These are phyloP conservation scores for Zosterops lateralis DNA, from an alignment of 2,113 vertebrate species.

Conservation along the genomic window DNA sequence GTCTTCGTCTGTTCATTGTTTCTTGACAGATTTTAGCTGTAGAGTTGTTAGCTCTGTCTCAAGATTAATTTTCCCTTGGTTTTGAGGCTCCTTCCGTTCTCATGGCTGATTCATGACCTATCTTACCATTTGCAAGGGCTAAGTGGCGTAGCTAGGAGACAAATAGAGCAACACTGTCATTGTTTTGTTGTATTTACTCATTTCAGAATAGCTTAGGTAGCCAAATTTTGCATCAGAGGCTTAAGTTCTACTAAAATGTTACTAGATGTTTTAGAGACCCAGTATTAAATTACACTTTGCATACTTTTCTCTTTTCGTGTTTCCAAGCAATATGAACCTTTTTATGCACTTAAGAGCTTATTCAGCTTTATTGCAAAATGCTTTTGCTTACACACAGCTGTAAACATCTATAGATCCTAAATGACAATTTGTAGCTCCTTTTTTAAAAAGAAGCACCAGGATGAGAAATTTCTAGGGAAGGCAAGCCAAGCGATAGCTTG, in stretches of 20 bases:
- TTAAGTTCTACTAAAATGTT: neutral
- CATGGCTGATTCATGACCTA: conserved; percentile 5
- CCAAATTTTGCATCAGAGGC: conserved; percentile 11
- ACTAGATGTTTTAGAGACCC: neutral
- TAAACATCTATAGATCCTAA: neutral
- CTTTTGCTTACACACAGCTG: neutral
- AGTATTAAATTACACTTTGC: neutral
- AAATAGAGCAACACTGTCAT: conserved; percentile 10
- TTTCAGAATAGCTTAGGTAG: neutral
- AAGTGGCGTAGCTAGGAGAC: conserved; percentile 39
- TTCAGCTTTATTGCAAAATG: neutral
- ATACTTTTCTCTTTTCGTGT: neutral
- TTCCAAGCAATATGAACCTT: neutral
- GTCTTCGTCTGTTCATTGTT: neutral
- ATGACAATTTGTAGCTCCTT: neutral
- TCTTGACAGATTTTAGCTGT: neutral
- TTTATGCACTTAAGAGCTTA: neutral
- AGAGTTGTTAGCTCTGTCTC: neutral
- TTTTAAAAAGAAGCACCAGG: neutral
- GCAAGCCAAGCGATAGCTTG: neutral
- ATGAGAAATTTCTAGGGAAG: neutral
- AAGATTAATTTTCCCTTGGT: conserved; percentile 1
- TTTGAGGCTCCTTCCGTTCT: conserved; percentile 28
- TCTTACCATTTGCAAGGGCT: neutral
- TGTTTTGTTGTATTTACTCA: conserved; percentile 27